A percentile compares a stretch with the other conserved stretches of the same genome.
phyloP scores from a whole-genome alignment of 2,113 vertebrate species.

The Callorhinus ursinus region DNA sequence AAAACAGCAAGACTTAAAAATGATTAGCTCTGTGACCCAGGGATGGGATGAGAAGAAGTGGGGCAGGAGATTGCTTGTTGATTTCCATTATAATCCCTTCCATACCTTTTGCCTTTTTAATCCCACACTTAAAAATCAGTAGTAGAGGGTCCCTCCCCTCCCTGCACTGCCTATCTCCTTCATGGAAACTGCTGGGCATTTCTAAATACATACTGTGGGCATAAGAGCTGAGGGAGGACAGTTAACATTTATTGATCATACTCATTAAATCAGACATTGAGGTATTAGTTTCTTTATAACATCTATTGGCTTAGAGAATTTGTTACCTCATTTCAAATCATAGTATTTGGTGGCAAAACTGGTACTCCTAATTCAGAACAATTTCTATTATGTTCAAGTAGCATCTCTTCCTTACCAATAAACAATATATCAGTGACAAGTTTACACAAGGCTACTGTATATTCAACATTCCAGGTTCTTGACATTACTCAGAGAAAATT shows the following conservation, averaged over 20 bases:
- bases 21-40: not conserved
- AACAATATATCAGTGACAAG: not conserved
- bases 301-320: not conserved
- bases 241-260: not conserved
- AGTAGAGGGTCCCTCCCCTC: not conserved
- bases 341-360: not conserved
- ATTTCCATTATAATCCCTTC: not conserved
- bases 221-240: not conserved
- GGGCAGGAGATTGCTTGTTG: not conserved
- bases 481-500: not conserved
- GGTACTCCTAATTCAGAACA: not conserved
- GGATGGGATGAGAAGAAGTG: not conserved
- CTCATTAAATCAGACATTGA: not conserved
- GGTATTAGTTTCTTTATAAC: not conserved
- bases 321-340: not conserved
- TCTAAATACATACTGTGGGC: not conserved
- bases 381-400: not conserved
- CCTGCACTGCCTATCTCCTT: not conserved
- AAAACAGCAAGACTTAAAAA: not conserved
- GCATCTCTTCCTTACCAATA: not conserved
- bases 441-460: not conserved
- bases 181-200: not conserved
- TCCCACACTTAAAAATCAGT: not conserved
- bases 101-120: not conserved
- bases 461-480: not conserved